These are phyloP conservation scores for Neosilurus mollespiculum DNA, from an alignment of 2,797 vertebrate species.

Conservation along the genomic window DNA sequence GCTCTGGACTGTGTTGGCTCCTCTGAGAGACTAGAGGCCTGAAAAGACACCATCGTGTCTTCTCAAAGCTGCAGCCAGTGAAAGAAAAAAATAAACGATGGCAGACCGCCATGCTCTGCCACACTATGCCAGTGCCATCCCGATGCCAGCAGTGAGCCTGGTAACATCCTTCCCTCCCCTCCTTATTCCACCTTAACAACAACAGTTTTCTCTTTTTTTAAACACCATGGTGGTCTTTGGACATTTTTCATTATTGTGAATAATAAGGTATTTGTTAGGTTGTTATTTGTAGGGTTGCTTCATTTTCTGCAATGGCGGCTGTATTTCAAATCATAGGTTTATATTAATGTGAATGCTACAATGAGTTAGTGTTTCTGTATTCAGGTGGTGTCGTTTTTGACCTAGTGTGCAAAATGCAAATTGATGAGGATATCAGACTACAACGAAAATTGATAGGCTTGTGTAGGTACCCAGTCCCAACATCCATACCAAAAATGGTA, in stretches of 20 bases:
- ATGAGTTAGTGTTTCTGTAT: not conserved
- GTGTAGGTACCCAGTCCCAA: too few relatives aligned
- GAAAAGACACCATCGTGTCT: constrained; percentile 70
- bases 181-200: constrained; percentile 16
- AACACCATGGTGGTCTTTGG: not conserved
- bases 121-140: constrained; percentile 59
- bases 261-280: not conserved
- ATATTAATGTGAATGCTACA: not conserved
- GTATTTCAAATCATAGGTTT: not conserved
- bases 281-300: not conserved
- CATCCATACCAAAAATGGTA: too few relatives aligned
- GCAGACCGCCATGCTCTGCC: constrained; percentile 62
- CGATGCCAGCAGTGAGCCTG: constrained; percentile 65
- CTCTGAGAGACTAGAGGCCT: constrained; percentile 60
- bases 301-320: not conserved
- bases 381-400: too few relatives aligned
- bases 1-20: constrained; percentile 61
- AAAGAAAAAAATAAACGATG: constrained; percentile 65
- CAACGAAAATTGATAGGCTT: too few relatives aligned
- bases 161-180: constrained; percentile 48
- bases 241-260: not conserved
- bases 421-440: too few relatives aligned
- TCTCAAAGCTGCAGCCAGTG: constrained; percentile 65
- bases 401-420: too few relatives aligned
- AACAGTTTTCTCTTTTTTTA: not conserved